A percentile compares a stretch with the other conserved stretches of the same genome.
phyloP scores from a whole-genome alignment of 2,113 vertebrate genomes.

The Zosterops pallidus region DNA sequence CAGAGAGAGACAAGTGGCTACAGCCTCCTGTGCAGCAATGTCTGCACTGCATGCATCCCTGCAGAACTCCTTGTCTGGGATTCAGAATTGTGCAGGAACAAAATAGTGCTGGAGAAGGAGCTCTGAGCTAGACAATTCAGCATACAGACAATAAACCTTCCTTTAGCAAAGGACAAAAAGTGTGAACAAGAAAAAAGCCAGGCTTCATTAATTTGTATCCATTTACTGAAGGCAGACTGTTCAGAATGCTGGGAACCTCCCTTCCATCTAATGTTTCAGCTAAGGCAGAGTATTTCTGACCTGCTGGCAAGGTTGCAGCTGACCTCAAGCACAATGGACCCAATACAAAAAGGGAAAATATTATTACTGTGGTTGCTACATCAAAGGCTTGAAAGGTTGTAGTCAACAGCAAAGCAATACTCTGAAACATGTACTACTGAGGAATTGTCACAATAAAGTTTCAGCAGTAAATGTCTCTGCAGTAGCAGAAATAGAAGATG shows the following conservation, averaged over 20 bases:
- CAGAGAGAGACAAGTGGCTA: neutral
- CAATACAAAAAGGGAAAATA: neutral
- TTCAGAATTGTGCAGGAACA: neutral
- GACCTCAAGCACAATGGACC: neutral
- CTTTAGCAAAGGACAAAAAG: neutral
- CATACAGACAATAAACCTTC: neutral
- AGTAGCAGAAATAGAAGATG: neutral
- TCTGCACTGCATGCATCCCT: neutral
- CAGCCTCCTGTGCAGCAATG: neutral
- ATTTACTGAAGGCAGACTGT: neutral
- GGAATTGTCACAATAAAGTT: neutral
- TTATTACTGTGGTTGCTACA: neutral
- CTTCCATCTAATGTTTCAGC: neutral
- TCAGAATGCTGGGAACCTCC: neutral
- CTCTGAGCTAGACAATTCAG: neutral
- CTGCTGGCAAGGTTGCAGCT: neutral
- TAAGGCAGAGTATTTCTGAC: neutral
- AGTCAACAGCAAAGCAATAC: neutral
- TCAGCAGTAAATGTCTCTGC: conserved; percentile 1
- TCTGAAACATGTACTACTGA: neutral
- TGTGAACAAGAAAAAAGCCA: neutral
- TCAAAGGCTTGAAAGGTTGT: neutral
- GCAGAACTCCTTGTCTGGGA: neutral
- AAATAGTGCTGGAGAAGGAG: neutral
- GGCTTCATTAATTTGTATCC: neutral